Evolutionary conservation across 64 coral and sea anemone species (phyloP), one percentile per base, ranked within the genome.

Genomic region (Actinia tenebrosa): DNA sequence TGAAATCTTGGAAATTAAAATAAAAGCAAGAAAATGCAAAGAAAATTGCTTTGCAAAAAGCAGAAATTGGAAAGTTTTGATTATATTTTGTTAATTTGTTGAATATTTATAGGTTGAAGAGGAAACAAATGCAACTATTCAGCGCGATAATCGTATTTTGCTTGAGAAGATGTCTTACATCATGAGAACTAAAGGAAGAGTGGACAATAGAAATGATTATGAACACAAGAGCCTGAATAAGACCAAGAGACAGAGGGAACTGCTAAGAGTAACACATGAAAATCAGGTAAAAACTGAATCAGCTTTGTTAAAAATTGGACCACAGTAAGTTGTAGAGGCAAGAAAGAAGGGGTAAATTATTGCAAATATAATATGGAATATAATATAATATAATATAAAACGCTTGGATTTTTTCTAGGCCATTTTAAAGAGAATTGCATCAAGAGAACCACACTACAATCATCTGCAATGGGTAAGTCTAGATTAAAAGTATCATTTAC

Each of bases 131-230:
- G 96, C 96, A 42, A 94, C 90, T 60, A 95, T 98, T 78, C 92
- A 98, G 77, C 87, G 93, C 43, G 96, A 98, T 56, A 98, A 98
- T 26, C 96, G 96, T 26, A 92, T 98, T 18, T 80, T 98, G 44
- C 81, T 98, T 37, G 92, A 94, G 82, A 98, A 98, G 78, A 98
- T 98, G 96, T 94, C 89, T n/a, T 94, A 84, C 50, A 92, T 94
- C 3, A 94, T 98, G 96, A 89, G 96, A 18, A 98, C 96, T 16
- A 83, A 77, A 60, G 96, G 96, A 82, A 78, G 92, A 68, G 92
- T 98, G 2, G 96, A 98, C 43, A 94, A 98, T 87, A 88, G 90
- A 16, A 98, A 98, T 87, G 87, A 94, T 50, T 92, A 98, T 42
- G 92, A 92, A 44, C 86, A 87, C 60, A 98, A 94, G 64, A 98